Base-by-base conservation (phyloP, 2,113 vertebrate genomes). In the Ondatra zibethicus region DNA sequence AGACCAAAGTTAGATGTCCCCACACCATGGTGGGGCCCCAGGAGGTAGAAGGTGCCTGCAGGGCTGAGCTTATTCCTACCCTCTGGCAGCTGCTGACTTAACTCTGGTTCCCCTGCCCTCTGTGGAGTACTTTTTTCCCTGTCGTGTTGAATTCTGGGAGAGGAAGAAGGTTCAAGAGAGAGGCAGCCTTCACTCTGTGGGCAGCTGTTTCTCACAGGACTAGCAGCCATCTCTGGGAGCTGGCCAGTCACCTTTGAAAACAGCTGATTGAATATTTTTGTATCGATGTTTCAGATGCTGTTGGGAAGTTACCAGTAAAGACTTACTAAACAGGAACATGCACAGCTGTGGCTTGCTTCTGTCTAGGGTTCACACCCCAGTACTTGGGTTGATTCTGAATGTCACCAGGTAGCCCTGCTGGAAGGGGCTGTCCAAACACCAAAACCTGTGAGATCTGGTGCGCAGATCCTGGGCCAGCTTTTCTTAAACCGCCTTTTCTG, bases 221-320 rank as follows among this genome's bases (percentile, higher is more conserved):
- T 45, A 45, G 55, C 21, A 75, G 65, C 61, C 1, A 7, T 84
- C 33, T 89, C 65, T 47, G 1, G 10, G 94, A 81, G 42, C 90
- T 91, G 87, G 92, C 58, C 58, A 58, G 17, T 58, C 55, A 58
- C 58, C 19, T 6, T 58, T 7, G 58, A 58, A 58, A 58, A 58
- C 58, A 58, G 58, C 58, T 58, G 19, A 91, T 7, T 91, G 94
- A 96, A 85, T 98, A 98, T 98, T 98, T 98, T 98, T 98, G 96
- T 98, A 98, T 92, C 7, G 33, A 93, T 96, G 95, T 98, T 98
- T 98, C 94, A 97, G 88, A 97, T 96, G 87, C 88, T 96, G 80
- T 95, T 95, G 96, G 94, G 84, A 97, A 98, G 93, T 95, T 97
- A 97, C 80, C 93, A 97, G 97, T 98, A 98, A 98, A 88, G 78